Conservation (phyloP, 1,140 invertebrate genomes). For the Aphidius ervi region DNA sequence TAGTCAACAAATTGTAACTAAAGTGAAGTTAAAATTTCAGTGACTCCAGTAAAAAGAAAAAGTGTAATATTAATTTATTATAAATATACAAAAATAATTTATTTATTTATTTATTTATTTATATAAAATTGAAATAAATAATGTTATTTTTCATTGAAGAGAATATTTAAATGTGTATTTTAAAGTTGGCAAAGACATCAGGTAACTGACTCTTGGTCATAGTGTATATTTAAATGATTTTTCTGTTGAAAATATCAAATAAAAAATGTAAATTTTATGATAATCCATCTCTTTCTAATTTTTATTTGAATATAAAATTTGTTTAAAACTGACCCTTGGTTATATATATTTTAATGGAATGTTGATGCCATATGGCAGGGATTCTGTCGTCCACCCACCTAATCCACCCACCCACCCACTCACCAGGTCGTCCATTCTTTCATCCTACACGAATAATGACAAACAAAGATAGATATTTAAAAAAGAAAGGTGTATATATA, state of each 20-base stretch:
- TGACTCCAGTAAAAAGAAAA: neutral
- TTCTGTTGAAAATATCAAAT: neutral
- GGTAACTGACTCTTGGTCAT: slow-evolving; percentile 21
- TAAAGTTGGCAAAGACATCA: slow-evolving; percentile 12
- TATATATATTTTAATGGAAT: slow-evolving; percentile 37
- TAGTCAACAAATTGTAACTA: too few species aligned
- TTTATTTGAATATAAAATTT: slow-evolving; percentile 7
- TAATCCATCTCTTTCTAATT: neutral
- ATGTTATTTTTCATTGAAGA: neutral
- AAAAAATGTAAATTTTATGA: too few species aligned
- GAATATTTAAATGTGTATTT: too few species aligned
- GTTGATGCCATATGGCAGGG: slow-evolving; percentile 50
- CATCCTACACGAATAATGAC: slow-evolving; percentile 23
- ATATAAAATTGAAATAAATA: neutral
- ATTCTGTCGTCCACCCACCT: slow-evolving; percentile 36
- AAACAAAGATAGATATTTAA: too few species aligned
- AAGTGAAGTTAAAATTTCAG: too few species aligned
- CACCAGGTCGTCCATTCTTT: slow-evolving; percentile 28
- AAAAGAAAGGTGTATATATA: too few species aligned
- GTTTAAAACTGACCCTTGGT: neutral
- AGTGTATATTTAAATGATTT: slow-evolving; percentile 11
- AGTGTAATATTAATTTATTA: neutral
- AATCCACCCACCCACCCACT: slow-evolving; percentile 38
- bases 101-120: neutral
- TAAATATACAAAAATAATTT: neutral